Base-by-base conservation (phyloP, 2,113 vertebrate genomes). In the Tyrannus savana region DNA sequence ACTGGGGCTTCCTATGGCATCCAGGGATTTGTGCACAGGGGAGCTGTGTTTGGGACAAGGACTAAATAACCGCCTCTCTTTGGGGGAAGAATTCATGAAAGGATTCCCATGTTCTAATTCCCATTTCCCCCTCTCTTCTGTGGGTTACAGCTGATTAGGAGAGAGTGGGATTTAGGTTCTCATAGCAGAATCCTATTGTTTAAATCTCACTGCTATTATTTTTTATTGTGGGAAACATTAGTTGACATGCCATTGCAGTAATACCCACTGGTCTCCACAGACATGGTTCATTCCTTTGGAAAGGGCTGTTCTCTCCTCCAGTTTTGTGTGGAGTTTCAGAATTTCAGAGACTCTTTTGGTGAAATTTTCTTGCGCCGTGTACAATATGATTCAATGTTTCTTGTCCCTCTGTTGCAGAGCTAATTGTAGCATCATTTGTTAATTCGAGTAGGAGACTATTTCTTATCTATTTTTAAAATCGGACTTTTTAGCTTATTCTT, bases 401-500 rank as follows among this genome's bases (percentile, higher is more conserved):
- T 85, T 86, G 64, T 44, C 46, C 55, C 27, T 90, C 53, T 76
- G 14, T 63, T 86, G 84, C 64, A 79, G 91, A 89, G 55, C 75
- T 87, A 91, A 92, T 84, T 71, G 91, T 69, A 66, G 56, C 46
- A 46, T 30, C 37, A 24, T 77, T 96, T 95, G 67, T 91, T 92
- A 92, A 55, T 52, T 78, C 1, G 1, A 86, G 64, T 86, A 90
- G 69, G 41, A 71, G 62, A 23, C 52, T 80, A 64, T 94, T 96
- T 87, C 93, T 95, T 96, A 93, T 94, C 73, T 87, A 62, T 95
- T 59, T 82, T 93, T 79, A 78, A 84, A 89, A 96, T 93, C 2
- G 0, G 82, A 71, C 91, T 91, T 95, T 83, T 96, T 92, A 95
- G 95, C 86, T 96, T 92, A 86, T 95, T 93, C 92, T 94, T 89